Percentiles rank a stretch among this genome's conserved stretches.
These are phyloP conservation scores for Linnaemya vulpina DNA, from an alignment of 2,888 invertebrate species.

Conservation along the genomic window DNA sequence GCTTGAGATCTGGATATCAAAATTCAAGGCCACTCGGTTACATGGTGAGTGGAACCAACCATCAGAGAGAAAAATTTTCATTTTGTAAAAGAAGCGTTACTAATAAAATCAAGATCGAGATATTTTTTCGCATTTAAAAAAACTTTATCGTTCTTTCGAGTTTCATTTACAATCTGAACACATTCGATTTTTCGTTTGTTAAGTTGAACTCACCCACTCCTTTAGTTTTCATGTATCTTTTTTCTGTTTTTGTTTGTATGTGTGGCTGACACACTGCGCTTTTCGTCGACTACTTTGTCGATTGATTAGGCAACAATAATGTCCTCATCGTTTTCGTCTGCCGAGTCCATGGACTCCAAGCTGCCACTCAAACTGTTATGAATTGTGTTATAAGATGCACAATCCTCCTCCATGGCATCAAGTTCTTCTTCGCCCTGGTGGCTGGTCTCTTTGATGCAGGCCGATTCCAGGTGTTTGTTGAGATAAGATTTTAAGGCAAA, in stretches of 20 bases:
- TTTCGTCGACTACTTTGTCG: conserved; percentile 1
- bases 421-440: conserved; percentile 59
- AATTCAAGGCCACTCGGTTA: background rate
- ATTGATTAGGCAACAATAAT: conserved; percentile 83
- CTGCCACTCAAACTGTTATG: conserved; percentile 46
- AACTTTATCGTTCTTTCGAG: background rate
- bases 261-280: too few species aligned
- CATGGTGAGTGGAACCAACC: too few species aligned
- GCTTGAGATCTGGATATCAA: background rate
- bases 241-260: too few species aligned
- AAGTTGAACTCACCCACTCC: too few species aligned
- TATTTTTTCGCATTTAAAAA: too few species aligned
- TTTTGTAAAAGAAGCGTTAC: too few species aligned
- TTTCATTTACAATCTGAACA: conserved; percentile 3
- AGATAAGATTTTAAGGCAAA: conserved; percentile 98
- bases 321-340: conserved; percentile 82
- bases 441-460: conserved; percentile 87
- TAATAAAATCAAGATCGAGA: too few species aligned
- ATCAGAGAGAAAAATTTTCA: too few species aligned
- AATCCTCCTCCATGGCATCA: conserved; percentile 27
- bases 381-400: conserved; percentile 35
- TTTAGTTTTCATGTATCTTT: too few species aligned
- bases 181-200: background rate
- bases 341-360: conserved; percentile 81
- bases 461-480: conserved; percentile 96